Percentiles rank a stretch among this genome's conserved stretches.
phyloP scores from a whole-genome alignment of 2,113 vertebrate genomes.

The Polypterus bichir region DNA sequence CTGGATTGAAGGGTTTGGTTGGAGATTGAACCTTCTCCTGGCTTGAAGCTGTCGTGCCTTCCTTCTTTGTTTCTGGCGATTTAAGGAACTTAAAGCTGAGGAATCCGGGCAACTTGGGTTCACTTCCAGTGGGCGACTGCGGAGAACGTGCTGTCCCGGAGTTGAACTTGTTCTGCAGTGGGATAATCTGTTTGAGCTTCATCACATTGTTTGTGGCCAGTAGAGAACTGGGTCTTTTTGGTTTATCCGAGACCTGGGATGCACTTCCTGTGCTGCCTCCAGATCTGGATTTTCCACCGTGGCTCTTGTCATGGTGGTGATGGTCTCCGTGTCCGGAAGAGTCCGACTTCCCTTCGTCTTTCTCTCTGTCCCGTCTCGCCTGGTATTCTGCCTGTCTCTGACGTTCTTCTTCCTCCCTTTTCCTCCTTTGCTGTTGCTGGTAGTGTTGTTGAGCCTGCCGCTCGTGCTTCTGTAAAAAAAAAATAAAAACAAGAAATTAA shows the following conservation, averaged over 20 bases:
- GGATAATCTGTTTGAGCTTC: conserved; percentile 94
- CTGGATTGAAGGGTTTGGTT: conserved; percentile 82
- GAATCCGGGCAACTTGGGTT: conserved; percentile 84
- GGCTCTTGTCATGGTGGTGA: conserved; percentile 61
- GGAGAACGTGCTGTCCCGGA: conserved; percentile 61
- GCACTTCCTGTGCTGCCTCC: conserved; percentile 34
- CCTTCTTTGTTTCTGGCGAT: conserved; percentile 76
- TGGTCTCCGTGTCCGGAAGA: conserved; percentile 41
- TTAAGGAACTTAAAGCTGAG: conserved; percentile 93
- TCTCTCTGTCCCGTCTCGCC: conserved; percentile 68
- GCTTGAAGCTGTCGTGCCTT: conserved; percentile 30
- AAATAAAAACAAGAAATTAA: not conserved
- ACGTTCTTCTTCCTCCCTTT: conserved; percentile 85
- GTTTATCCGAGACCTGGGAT: conserved; percentile 55
- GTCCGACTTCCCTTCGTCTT: conserved; percentile 53
- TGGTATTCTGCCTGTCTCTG: conserved; percentile 83
- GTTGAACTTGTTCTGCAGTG: conserved; percentile 81
- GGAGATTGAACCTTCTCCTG: conserved; percentile 83
- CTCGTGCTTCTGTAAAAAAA: conserved; percentile 73
- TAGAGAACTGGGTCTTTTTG: conserved; percentile 82
- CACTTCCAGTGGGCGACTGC: conserved; percentile 69
- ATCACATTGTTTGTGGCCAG: conserved; percentile 90
- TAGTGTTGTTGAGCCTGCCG: conserved; percentile 90
- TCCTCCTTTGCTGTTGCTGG: conserved; percentile 87
- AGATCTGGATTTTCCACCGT: conserved; percentile 54